A percentile compares a stretch with the other conserved stretches of the same genome.
phyloP scores from a whole-genome alignment of 2,113 vertebrate genomes.

The Nycticebus coucang region DNA sequence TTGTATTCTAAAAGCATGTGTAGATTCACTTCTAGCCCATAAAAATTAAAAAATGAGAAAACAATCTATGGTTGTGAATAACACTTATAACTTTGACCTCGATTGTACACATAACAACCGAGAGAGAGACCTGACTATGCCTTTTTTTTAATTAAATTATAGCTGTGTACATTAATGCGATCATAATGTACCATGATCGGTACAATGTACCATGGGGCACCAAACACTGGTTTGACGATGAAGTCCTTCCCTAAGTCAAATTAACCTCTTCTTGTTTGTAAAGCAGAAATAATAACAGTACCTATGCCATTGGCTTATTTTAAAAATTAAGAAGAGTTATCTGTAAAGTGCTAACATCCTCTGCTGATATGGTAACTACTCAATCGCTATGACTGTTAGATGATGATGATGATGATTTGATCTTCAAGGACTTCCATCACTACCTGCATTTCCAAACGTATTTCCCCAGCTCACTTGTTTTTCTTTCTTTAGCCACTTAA shows the following conservation, averaged over 20 bases:
- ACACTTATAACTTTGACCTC: background rate
- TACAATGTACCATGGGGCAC: too few species aligned
- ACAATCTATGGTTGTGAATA: background rate
- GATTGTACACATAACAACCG: background rate
- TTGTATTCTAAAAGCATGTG: constrained; percentile 19
- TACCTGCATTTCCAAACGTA: background rate
- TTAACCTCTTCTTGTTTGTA: background rate
- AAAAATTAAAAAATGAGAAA: constrained; percentile 27
- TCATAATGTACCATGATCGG: too few species aligned
- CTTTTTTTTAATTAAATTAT: too few species aligned
- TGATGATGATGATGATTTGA: background rate
- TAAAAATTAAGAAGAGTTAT: background rate
- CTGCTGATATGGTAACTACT: background rate
- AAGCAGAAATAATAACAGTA: background rate
- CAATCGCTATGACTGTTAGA: background rate
- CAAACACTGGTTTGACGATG: too few species aligned
- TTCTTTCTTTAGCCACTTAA: background rate
- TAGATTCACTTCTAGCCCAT: background rate
- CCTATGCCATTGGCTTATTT: background rate
- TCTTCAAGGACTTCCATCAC: background rate
- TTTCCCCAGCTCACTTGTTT: background rate
- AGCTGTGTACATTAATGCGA: too few species aligned
- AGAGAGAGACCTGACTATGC: background rate
- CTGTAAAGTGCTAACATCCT: background rate
- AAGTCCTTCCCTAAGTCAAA: background rate